Conservation (phyloP, 2,113 vertebrate genomes). For the Leucosticte australis region DNA sequence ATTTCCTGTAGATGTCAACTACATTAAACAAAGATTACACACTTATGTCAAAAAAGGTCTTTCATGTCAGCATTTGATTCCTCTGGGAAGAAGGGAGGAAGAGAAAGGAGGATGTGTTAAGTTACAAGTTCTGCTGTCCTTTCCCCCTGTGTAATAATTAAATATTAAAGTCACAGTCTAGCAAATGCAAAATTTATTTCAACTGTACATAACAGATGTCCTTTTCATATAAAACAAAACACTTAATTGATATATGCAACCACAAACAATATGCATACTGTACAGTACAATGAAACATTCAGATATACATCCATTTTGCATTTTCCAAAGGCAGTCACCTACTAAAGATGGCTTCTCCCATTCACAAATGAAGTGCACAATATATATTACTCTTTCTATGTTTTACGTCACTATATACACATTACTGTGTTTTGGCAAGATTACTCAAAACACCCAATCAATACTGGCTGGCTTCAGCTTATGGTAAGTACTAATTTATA, state of each 20-base stretch:
- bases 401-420: constrained; percentile 71
- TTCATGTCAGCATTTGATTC: background rate
- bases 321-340: constrained; percentile 77
- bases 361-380: constrained; percentile 89
- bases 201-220: constrained; percentile 94
- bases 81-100: background rate
- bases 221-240: constrained; percentile 84
- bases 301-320: constrained; percentile 81
- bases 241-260: constrained; percentile 80
- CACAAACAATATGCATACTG: constrained; percentile 85
- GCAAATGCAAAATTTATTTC: constrained; percentile 98
- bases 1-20: background rate
- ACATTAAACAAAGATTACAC: constrained; percentile 8
- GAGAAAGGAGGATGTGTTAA: background rate
- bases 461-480: constrained; percentile 47
- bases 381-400: constrained; percentile 71
- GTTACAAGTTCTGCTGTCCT: constrained; percentile 15
- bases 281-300: constrained; percentile 85
- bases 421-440: constrained; percentile 74
- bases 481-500: constrained; percentile 37
- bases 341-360: constrained; percentile 81
- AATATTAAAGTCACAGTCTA: constrained; percentile 83
- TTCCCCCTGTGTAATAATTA: constrained; percentile 68
- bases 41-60: background rate
- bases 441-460: constrained; percentile 69